Evolutionary conservation across 2,113 vertebrate genomes (phyloP), one percentile per base, ranked within the genome.

Genomic region (Lagopus leucura): DNA sequence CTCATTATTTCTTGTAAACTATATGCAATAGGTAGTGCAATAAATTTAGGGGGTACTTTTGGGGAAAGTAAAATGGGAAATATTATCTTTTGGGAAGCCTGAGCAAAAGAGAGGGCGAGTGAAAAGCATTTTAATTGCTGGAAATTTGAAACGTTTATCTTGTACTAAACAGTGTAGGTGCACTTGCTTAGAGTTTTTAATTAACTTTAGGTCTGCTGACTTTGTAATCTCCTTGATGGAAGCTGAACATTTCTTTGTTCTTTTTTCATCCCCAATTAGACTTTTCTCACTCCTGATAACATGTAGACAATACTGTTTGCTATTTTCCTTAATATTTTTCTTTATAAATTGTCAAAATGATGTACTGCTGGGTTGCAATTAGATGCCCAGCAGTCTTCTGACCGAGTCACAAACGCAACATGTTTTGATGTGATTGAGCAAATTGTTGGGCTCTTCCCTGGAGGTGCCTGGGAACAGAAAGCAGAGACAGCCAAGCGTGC

Each of bases 91-190:
- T 79, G n/a, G 58, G 78, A 75, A 65, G 16, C 34, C 11, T 3
- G 72, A 58, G 36, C 21, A 55, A 64, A 86, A 91, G 6, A 47
- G 4, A 6, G 12, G 16, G 13, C 7, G 38, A 79, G n/a, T 38
- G 28, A n/a, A 61, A 74, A 77, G 7, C 16, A 7, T 22, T 58
- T 1, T 24, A 67, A 13, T 28, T 88, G 52, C 40, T 84, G 38
- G 15, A 50, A 80, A 76, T 54, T 40, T 66, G 45, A 24, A 43
- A 70, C 40, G 11, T 79, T 76, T 69, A 86, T 70, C 36, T 36
- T 92, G 91, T 90, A 30, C 48, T 64, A 86, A 93, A 86, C 54
- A 50, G 76, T 67, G 64, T 48, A 83, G 78, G 52, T 86, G 70
- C 95, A 78, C 25, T 71, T 74, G 12, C 58, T 86, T 89, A 63